A percentile compares a stretch with the other conserved stretches of the same genome.
phyloP scores from a whole-genome alignment of 2,113 vertebrate genomes.

The Uria aalge region DNA sequence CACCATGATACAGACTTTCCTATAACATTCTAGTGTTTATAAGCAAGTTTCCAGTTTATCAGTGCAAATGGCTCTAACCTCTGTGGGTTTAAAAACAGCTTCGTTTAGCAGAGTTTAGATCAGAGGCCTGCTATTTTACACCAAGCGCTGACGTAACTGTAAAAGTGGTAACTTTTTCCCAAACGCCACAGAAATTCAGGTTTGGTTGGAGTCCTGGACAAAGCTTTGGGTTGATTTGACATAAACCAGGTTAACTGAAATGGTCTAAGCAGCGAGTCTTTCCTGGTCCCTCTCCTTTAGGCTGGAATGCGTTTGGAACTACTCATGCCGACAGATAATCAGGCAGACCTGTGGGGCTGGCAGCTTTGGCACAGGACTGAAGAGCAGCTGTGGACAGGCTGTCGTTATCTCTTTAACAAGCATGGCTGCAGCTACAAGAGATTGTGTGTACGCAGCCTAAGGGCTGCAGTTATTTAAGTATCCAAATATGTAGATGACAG shows the following conservation, averaged over 20 bases:
- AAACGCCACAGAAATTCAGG: neutral
- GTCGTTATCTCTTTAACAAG: neutral
- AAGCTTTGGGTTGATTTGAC: neutral
- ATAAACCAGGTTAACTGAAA: neutral
- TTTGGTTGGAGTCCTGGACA: neutral
- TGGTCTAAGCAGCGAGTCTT: neutral
- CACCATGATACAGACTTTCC: neutral
- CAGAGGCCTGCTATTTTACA: neutral
- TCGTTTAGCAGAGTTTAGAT: neutral
- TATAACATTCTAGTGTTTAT: neutral
- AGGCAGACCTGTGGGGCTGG: neutral
- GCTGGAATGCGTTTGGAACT: neutral
- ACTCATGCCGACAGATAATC: neutral
- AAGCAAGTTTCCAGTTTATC: neutral
- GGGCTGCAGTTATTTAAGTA: neutral
- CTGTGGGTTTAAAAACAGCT: neutral
- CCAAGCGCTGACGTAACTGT: neutral
- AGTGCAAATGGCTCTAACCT: neutral
- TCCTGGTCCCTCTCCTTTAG: neutral
- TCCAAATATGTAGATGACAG: neutral
- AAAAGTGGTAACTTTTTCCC: neutral
- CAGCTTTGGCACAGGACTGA: neutral
- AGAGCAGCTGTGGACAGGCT: slow-evolving; percentile 10
- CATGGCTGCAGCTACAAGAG: neutral
- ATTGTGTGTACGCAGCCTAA: neutral